Evolutionary conservation across 1,140 invertebrate genomes (phyloP).

Genomic region (Augochlora pura): DNA sequence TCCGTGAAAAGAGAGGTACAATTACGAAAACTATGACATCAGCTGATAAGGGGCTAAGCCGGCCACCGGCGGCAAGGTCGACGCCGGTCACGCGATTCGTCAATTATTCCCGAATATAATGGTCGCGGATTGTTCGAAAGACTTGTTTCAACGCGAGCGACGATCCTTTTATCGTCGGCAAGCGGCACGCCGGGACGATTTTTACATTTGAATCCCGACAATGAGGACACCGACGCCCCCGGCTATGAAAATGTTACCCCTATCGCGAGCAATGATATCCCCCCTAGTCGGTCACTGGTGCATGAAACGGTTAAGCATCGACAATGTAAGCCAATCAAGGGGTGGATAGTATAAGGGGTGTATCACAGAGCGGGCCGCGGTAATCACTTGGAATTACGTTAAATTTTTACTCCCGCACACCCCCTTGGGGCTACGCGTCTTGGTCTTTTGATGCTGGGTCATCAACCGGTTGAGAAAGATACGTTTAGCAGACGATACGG

Average conservation of each 20-base stretch:
- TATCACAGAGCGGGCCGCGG: constrained; percentile 67
- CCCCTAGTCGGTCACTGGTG: constrained; percentile 78
- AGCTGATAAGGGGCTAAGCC: constrained; percentile 15
- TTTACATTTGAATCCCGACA: constrained; percentile 65
- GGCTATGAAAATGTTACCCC: constrained; percentile 77
- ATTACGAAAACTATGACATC: constrained; percentile 9
- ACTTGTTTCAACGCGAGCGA: constrained; percentile 11
- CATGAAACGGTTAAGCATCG: constrained; percentile 81
- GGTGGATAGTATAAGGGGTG: constrained; percentile 66
- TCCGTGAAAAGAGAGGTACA: not conserved
- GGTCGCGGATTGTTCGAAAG: constrained; percentile 5
- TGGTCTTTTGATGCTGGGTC: constrained; percentile 52
- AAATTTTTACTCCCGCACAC: constrained; percentile 72
- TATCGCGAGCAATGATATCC: constrained; percentile 78
- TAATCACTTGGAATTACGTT: constrained; percentile 79
- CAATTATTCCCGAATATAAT: constrained; percentile 32
- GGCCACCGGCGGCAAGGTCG: not conserved
- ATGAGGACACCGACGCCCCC: constrained; percentile 52
- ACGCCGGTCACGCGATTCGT: constrained; percentile 38
- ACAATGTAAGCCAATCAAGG: constrained; percentile 81
- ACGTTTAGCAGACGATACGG: not conserved
- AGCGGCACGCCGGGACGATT: constrained; percentile 29
- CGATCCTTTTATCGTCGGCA: constrained; percentile 11
- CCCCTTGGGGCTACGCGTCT: constrained; percentile 50
- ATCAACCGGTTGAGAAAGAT: constrained; percentile 20